Evolutionary conservation across 1,140 invertebrate genomes (phyloP).

Genomic region (Drosophila lini): DNA sequence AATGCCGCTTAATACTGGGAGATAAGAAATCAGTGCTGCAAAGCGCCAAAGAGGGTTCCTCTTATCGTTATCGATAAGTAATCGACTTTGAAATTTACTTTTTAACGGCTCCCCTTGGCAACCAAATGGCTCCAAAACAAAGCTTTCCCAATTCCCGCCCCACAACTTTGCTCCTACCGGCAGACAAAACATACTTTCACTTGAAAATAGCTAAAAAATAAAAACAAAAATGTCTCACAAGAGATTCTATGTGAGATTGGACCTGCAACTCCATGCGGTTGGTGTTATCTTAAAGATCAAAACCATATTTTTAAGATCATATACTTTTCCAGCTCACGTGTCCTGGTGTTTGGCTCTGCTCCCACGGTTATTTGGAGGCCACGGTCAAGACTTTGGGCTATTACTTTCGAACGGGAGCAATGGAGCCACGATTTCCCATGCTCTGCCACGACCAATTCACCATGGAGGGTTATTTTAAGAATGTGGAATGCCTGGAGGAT

Average conservation of each 20-base stretch:
- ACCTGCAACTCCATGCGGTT: slow-evolving; percentile 72
- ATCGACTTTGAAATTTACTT: slow-evolving; percentile 31
- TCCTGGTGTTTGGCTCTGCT: slow-evolving; percentile 82
- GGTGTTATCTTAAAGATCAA: not conserved
- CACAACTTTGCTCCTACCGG: slow-evolving; percentile 2
- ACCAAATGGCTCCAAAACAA: slow-evolving; percentile 65
- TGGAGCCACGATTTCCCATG: slow-evolving; percentile 80
- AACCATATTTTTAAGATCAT: not conserved
- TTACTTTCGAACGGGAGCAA: slow-evolving; percentile 77
- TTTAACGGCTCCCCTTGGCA: slow-evolving; percentile 54
- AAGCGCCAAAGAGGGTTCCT: not conserved
- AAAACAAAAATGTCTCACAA: slow-evolving; percentile 53
- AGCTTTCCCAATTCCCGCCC: slow-evolving; percentile 32
- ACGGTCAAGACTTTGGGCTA: slow-evolving; percentile 81
- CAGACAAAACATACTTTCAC: slow-evolving; percentile 30
- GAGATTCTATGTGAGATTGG: slow-evolving; percentile 63
- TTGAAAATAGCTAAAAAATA: not conserved
- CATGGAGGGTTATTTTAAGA: slow-evolving; percentile 80
- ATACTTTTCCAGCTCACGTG: slow-evolving; percentile 68
- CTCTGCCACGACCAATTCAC: slow-evolving; percentile 77
- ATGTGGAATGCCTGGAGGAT: slow-evolving; percentile 50
- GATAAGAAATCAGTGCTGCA: slow-evolving; percentile 12
- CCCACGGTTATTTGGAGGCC: slow-evolving; percentile 75
- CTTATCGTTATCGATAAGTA: slow-evolving; percentile 7
- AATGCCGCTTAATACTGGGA: slow-evolving; percentile 20